phyloP scores from a whole-genome alignment of 1,140 invertebrate genomes.

The Fragariocoptes setiger region DNA sequence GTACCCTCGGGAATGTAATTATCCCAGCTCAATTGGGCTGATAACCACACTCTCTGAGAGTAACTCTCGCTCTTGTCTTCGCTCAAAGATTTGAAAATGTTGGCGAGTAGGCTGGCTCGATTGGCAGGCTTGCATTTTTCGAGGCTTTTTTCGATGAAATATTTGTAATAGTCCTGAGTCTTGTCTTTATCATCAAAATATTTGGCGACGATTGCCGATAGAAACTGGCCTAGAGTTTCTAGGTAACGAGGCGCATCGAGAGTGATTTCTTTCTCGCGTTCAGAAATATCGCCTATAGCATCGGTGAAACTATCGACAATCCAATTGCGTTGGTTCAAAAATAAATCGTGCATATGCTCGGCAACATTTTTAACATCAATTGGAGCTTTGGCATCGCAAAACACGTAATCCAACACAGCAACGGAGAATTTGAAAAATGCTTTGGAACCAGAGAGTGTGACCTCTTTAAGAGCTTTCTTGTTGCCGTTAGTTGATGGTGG shows the following conservation, averaged over 20 bases:
- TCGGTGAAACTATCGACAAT: not conserved
- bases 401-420: too few species aligned
- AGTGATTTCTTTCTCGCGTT: not conserved
- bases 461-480: too few species aligned
- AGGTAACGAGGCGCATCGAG: not conserved
- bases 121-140: not conserved
- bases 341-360: too few species aligned
- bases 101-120: not conserved
- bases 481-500: too few species aligned
- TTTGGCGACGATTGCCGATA: not conserved
- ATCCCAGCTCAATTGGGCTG: not conserved
- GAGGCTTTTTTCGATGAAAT: not conserved
- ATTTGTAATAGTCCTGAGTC: not conserved
- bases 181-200: too few species aligned
- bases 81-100: not conserved
- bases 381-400: too few species aligned
- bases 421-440: too few species aligned
- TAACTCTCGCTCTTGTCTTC: not conserved
- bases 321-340: too few species aligned
- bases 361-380: too few species aligned
- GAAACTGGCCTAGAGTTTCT: not conserved
- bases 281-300: not conserved
- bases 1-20: not conserved
- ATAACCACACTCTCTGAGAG: not conserved
- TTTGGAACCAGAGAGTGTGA: too few species aligned